These are phyloP conservation scores for Achlya flavicornis DNA, from an alignment of 2,888 invertebrate genomes.

Conservation along the genomic window DNA sequence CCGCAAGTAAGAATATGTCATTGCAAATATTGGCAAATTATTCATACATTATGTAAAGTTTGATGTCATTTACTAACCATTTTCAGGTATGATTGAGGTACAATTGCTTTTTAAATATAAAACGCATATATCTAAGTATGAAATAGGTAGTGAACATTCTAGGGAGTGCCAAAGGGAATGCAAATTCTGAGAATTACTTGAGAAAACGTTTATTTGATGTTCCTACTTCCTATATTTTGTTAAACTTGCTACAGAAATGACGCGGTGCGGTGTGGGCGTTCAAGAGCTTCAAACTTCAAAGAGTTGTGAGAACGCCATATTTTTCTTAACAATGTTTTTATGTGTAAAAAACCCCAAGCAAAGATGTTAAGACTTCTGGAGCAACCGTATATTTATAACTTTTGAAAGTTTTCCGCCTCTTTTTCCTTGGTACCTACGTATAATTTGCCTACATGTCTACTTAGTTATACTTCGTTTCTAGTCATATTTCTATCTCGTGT, in stretches of 20 bases:
- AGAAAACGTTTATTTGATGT: slow-evolving; percentile 46
- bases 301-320: slow-evolving; percentile 32
- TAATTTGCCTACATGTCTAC: too few relatives aligned
- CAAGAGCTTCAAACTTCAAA: slow-evolving; percentile 37
- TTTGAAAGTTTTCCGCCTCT: background rate
- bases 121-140: background rate
- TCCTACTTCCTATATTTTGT: background rate
- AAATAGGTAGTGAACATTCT: background rate
- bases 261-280: slow-evolving; percentile 41
- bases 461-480: too few relatives aligned
- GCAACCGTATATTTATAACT: background rate
- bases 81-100: background rate
- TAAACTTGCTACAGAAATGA: slow-evolving; percentile 41
- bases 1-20: too few relatives aligned
- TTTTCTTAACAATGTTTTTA: slow-evolving; percentile 40
- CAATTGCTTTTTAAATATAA: background rate
- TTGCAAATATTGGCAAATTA: too few relatives aligned
- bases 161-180: slow-evolving; percentile 16
- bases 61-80: background rate
- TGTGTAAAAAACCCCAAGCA: slow-evolving; percentile 16
- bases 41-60: background rate
- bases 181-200: slow-evolving; percentile 53
- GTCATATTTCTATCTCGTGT: too few relatives aligned
- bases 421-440: too few relatives aligned
- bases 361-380: slow-evolving; percentile 19